Conservation (phyloP, 2,888 invertebrate species). For the Mongoloraphidia duomilia region DNA sequence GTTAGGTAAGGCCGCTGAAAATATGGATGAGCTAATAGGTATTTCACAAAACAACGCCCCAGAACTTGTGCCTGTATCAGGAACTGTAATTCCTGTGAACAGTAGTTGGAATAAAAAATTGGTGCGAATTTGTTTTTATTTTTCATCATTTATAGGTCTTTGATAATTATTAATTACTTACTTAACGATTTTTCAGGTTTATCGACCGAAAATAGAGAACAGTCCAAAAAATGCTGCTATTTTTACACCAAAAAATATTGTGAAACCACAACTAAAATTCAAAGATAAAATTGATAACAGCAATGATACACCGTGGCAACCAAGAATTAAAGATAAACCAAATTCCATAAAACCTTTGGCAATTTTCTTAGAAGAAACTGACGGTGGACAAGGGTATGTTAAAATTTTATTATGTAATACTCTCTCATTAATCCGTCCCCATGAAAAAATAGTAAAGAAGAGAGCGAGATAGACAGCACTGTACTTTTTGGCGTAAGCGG, state of each 20-base stretch:
- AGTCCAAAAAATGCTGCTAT: too few relatives aligned
- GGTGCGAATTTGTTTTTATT: slow-evolving; percentile 8
- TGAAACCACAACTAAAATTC: slow-evolving; percentile 73
- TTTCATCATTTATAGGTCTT: not conserved
- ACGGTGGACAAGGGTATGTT: slow-evolving; percentile 40
- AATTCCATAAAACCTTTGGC: slow-evolving; percentile 72
- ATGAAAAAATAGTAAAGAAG: not conserved
- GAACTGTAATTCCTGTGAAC: slow-evolving; percentile 23
- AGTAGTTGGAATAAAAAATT: slow-evolving; percentile 43
- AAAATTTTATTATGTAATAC: slow-evolving; percentile 9
- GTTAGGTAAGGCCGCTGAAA: slow-evolving; percentile 63
- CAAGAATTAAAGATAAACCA: slow-evolving; percentile 73
- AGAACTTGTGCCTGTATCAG: too few relatives aligned
- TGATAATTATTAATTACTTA: slow-evolving; percentile 1
- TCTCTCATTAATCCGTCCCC: too few relatives aligned
- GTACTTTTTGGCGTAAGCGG: slow-evolving; percentile 7
- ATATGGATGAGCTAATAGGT: slow-evolving; percentile 53
- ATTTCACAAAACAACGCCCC: slow-evolving; percentile 30
- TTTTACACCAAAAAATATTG: slow-evolving; percentile 40
- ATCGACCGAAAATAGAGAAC: not conserved
- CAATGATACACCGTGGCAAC: slow-evolving; percentile 56
- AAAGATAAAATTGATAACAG: slow-evolving; percentile 76
- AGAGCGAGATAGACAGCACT: slow-evolving; percentile 10
- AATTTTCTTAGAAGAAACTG: slow-evolving; percentile 52
- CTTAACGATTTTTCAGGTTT: slow-evolving; percentile 9